phyloP scores from a whole-genome alignment of 2,797 vertebrate species.

The Arremon aurantiirostris region DNA sequence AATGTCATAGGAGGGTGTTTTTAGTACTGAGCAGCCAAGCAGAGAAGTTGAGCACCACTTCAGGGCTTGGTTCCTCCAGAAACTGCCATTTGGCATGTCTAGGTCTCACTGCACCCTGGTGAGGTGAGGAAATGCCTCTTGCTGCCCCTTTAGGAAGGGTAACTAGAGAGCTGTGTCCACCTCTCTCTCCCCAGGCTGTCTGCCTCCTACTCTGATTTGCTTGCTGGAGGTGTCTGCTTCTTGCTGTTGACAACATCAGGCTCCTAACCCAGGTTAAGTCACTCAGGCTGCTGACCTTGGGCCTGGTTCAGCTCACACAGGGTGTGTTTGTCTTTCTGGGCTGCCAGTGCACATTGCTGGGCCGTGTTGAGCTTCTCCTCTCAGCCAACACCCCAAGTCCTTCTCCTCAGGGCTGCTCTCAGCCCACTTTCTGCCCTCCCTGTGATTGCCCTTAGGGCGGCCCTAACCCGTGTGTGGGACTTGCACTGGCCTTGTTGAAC shows the following conservation, averaged over 20 bases:
- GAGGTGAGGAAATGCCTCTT: background rate
- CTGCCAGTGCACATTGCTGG: accelerated
- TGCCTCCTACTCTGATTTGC: accelerated
- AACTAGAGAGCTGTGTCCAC: background rate
- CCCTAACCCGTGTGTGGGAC: background rate
- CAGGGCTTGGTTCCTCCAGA: background rate
- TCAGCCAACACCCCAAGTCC: background rate
- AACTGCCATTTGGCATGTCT: background rate
- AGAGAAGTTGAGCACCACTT: background rate
- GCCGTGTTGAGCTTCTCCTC: background rate
- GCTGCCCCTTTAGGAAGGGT: background rate
- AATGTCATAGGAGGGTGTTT: background rate
- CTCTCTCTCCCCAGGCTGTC: accelerated
- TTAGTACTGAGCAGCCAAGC: background rate
- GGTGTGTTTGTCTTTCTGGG: background rate
- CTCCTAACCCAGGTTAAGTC: background rate
- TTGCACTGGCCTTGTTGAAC: background rate
- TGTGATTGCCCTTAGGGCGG: background rate
- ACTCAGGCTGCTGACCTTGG: background rate
- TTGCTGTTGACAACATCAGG: background rate
- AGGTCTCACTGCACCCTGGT: background rate
- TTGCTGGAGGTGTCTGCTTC: background rate
- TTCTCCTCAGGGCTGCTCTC: background rate
- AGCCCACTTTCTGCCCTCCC: background rate
- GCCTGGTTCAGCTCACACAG: background rate